Evolutionary conservation across 1,140 invertebrate species (phyloP).

Genomic region (Brachionus koreanus): DNA sequence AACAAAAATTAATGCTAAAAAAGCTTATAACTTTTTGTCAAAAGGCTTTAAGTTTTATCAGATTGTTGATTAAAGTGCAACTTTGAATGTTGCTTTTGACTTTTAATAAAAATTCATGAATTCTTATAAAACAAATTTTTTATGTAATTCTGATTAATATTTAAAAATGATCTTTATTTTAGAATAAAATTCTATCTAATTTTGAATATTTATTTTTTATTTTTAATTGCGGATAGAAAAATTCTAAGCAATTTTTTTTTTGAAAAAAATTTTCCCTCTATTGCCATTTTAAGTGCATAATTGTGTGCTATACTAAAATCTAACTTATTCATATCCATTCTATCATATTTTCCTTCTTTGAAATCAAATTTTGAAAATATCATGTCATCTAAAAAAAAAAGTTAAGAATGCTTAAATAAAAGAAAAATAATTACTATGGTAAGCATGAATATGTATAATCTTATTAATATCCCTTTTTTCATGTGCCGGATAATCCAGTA

Average conservation of each 20-base stretch:
- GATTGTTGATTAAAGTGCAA: no score
- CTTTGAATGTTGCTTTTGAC: no score
- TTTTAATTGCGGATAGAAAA: background rate
- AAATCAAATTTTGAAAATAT: conserved; percentile 42
- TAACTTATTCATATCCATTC: background rate
- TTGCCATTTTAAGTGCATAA: conserved; percentile 31
- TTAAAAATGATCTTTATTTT: no score
- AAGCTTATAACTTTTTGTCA: no score
- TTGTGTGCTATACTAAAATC: background rate
- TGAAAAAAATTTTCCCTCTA: conserved; percentile 14
- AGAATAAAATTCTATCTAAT: no score
- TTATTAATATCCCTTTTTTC: background rate
- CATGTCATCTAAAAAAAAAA: background rate
- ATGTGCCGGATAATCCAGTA: background rate
- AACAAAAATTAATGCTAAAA: no score
- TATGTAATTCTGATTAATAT: no score
- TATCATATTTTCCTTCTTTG: conserved; percentile 42
- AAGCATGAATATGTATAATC: conserved; percentile 36
- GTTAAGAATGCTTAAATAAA: background rate
- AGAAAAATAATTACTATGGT: conserved; percentile 10
- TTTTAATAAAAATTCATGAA: no score
- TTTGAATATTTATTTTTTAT: background rate
- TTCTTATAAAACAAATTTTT: no score
- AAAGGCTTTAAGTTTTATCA: no score
- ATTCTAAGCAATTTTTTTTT: background rate